Percentiles rank a stretch among this genome's conserved stretches.
Conservation (phyloP, 2,797 vertebrate species). For the Acrossocheilus fasciatus region DNA sequence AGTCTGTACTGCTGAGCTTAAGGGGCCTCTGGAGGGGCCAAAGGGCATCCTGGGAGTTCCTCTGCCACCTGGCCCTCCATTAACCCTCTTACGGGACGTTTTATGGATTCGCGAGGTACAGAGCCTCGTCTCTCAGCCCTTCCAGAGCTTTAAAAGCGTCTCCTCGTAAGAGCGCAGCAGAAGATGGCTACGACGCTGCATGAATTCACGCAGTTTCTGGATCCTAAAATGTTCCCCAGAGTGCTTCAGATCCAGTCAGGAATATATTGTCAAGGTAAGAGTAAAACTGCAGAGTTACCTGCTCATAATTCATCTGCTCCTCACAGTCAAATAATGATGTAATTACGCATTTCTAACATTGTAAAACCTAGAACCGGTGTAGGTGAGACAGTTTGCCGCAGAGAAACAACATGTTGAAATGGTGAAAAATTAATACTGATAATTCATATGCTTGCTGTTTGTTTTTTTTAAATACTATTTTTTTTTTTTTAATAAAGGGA, state of each 20-base stretch:
- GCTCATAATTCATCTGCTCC: not conserved
- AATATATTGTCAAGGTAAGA: slow-evolving; percentile 85
- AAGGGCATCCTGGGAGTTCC: slow-evolving; percentile 19
- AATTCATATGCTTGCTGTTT: not conserved
- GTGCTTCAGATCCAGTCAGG: slow-evolving; percentile 86
- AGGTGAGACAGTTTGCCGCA: too few species aligned
- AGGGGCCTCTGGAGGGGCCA: slow-evolving; percentile 17
- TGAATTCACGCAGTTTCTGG: slow-evolving; percentile 80
- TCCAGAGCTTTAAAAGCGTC: not conserved
- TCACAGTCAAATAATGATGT: not conserved
- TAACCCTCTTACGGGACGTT: not conserved
- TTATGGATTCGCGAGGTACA: not conserved
- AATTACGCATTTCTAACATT: not conserved
- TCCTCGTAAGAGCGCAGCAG: not conserved
- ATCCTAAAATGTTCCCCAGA: slow-evolving; percentile 80
- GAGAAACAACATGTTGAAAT: not conserved
- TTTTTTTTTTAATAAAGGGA: not conserved
- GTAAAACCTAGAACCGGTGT: too few species aligned
- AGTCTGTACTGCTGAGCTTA: not conserved
- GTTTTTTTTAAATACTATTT: not conserved
- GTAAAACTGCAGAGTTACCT: not conserved
- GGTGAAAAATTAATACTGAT: not conserved
- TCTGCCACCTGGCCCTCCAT: not conserved
- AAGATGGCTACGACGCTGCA: slow-evolving; percentile 81
- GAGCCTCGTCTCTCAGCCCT: not conserved